Base-by-base conservation (phyloP, 2,888 invertebrate species). In the Mythimna albipuncta region DNA sequence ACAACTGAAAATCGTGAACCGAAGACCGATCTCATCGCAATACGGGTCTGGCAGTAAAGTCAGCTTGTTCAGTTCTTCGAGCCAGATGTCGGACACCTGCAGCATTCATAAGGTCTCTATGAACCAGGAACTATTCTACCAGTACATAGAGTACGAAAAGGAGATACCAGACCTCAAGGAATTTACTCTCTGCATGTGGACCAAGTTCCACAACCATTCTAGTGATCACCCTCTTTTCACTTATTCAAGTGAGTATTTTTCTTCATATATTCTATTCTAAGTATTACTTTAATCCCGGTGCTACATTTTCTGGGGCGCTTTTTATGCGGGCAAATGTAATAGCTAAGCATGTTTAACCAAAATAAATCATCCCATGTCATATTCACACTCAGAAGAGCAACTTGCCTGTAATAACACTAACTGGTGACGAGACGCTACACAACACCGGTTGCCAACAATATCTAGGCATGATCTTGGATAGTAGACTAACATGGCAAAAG, bases 121-220 rank as follows among this genome's bases (percentile, higher is more conserved):
- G 95, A 97, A 97, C 86, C 97, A 98, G 88, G 97, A 98, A 79
- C 94, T 97, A 19, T 97, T 94, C 89, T 97, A 97, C 82, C 97
- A 98, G 94, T 98, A 98, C 87, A 96, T 98, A 72, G 97, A 98
- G 86, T 98, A 98, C 91, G 97, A 98, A 76, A 97, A 97, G 54
- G 94, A 97, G 44, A 87, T 98, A 52, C 98, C 98, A 0, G 97
- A 98, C 88, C 89, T 98, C 84, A 98, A 98, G 85, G 98, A 98
- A 91, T 98, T 98, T 91, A 98, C 98, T 0, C 95, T 98, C 13
- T 98, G 98, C 90, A 97, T 97, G 94, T 98, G 98, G 98, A 97
- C 97, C 86, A 98, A 98, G 87, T 98, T 98, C 89, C 97, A 97
- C 85, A 98, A 98, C 89, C 98, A 98, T 89, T 97, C 97, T 38